Percentiles rank a stretch among this genome's conserved stretches.
Evolutionary conservation across 2,113 vertebrate genomes (phyloP).

Genomic region (Penelope pileata): DNA sequence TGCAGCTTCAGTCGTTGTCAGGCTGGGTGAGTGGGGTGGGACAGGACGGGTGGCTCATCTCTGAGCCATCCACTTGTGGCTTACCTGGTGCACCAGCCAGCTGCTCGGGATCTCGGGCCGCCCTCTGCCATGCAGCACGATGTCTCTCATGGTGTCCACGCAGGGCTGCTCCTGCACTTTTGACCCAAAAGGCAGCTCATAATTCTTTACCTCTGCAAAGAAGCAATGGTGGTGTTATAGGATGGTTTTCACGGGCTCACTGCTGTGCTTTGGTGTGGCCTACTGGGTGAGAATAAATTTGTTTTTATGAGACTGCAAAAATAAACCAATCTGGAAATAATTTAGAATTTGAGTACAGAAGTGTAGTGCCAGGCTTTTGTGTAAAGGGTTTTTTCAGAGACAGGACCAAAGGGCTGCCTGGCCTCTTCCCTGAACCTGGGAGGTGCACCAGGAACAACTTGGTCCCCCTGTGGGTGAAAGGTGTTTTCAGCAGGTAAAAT

Average conservation of each 20-base stretch:
- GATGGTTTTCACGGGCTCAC: background rate
- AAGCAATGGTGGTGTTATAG: background rate
- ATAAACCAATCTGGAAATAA: background rate
- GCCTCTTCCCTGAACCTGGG: background rate
- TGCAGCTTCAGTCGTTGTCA: background rate
- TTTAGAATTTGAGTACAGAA: background rate
- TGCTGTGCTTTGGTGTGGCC: background rate
- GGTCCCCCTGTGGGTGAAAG: background rate
- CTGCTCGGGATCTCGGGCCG: slow-evolving; percentile 84
- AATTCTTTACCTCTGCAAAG: slow-evolving; percentile 84
- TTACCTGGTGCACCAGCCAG: slow-evolving; percentile 86
- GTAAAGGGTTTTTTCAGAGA: background rate
- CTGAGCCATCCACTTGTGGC: background rate
- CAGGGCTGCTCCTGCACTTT: slow-evolving; percentile 89
- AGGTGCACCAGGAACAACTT: background rate
- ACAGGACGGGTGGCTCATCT: background rate
- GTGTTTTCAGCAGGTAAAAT: background rate
- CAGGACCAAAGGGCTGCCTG: rapidly evolving
- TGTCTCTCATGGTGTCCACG: slow-evolving; percentile 90
- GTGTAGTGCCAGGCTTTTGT: background rate
- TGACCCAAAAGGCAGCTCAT: slow-evolving; percentile 87
- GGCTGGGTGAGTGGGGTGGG: background rate
- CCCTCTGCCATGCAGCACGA: slow-evolving; percentile 87
- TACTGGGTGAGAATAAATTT: background rate
- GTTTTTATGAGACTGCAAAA: background rate